Evolutionary conservation across 2,888 invertebrate species (phyloP).

Genomic region (Drosophila conformis): DNA sequence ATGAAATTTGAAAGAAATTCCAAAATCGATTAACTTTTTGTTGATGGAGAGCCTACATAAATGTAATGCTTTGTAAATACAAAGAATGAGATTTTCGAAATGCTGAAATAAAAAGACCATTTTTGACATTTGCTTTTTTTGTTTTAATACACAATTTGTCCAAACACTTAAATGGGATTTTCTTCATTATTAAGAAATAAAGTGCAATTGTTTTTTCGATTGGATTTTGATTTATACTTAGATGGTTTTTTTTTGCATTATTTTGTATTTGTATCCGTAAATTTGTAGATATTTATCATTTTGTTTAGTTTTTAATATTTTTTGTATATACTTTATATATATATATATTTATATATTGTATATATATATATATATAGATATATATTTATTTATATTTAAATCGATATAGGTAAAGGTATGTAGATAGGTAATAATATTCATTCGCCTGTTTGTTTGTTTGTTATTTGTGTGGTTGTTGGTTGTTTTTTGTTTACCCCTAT

Average conservation of each 20-base stretch:
- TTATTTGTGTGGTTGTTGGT: conserved; percentile 56
- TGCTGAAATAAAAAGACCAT: conserved; percentile 46
- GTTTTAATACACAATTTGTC: conserved; percentile 81
- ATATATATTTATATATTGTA: conserved; percentile 48
- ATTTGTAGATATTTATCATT: conserved; percentile 71
- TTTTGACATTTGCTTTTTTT: conserved; percentile 54
- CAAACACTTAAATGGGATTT: conserved; percentile 83
- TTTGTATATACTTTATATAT: conserved; percentile 65
- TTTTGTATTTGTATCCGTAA: conserved; percentile 74
- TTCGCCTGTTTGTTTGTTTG: conserved; percentile 67
- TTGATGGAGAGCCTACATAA: not conserved
- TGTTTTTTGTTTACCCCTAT: conserved; percentile 57
- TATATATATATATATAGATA: conserved; percentile 38
- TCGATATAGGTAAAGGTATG: conserved; percentile 80
- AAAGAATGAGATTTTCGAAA: not conserved
- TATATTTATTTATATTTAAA: conserved; percentile 68
- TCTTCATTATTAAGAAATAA: conserved; percentile 81
- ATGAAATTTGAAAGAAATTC: not conserved
- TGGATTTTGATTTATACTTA: conserved; percentile 52
- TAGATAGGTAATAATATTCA: conserved; percentile 80
- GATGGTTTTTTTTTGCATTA: conserved; percentile 54
- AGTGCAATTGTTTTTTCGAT: conserved; percentile 79
- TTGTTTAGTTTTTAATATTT: conserved; percentile 65
- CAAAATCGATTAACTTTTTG: not conserved
- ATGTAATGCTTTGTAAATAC: not conserved